These are phyloP conservation scores for Pegoplata infirma DNA, from an alignment of 2,888 invertebrate genomes.

Conservation along the genomic window DNA sequence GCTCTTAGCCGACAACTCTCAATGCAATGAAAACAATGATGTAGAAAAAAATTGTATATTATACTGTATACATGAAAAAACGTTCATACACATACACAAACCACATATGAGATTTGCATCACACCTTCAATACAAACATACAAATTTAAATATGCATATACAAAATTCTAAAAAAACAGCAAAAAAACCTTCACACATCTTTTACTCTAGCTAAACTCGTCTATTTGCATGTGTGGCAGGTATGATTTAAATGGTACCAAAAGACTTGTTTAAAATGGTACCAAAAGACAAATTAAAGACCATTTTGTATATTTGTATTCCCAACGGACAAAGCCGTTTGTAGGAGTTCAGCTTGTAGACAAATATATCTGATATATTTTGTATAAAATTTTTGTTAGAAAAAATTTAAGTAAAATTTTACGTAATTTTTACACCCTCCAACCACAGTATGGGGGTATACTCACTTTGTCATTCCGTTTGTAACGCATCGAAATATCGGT, in stretches of 20 bases:
- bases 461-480: no score
- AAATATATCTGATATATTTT: no score
- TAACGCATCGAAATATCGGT: no score
- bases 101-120: conserved; percentile 25
- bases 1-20: conserved; percentile 58
- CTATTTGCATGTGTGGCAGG: not conserved
- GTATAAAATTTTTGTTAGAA: no score
- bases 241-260: not conserved
- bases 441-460: no score
- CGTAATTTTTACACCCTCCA: no score
- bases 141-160: conserved; percentile 8
- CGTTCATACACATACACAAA: conserved; percentile 1
- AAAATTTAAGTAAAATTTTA: no score
- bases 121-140: conserved; percentile 30
- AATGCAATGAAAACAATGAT: conserved; percentile 58
- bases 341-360: no score
- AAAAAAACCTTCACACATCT: conserved; percentile 52
- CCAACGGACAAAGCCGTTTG: no score
- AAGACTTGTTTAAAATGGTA: not conserved
- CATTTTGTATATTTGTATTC: no score
- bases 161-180: conserved; percentile 9
- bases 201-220: conserved; percentile 8
- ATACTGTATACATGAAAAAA: not conserved
- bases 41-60: conserved; percentile 32
- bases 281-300: no score